Percentiles rank a stretch among this genome's conserved stretches.
These are phyloP conservation scores for Lithodes maja DNA, from an alignment of 2,888 invertebrate genomes.

Conservation along the genomic window DNA sequence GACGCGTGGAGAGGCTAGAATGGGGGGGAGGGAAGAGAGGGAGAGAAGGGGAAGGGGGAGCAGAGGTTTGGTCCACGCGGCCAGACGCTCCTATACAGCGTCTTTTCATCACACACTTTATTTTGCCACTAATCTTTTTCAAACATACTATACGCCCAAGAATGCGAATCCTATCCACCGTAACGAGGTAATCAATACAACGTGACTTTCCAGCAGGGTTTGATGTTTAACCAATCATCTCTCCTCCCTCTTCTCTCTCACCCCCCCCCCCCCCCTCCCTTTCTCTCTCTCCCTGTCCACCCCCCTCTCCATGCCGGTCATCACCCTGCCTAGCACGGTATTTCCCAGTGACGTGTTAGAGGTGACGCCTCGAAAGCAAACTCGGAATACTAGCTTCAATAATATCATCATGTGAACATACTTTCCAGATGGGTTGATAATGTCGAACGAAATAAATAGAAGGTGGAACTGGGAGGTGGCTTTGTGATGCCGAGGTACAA, in stretches of 20 bases:
- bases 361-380: conserved; percentile 7
- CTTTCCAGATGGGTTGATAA: background rate
- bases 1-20: conserved; percentile 61
- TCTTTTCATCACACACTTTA: conserved; percentile 22
- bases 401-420: background rate
- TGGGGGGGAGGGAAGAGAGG: conserved; percentile 19
- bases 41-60: conserved; percentile 18
- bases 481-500: background rate
- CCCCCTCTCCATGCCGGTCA: conserved; percentile 27
- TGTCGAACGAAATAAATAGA: background rate
- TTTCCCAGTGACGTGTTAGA: conserved; percentile 41
- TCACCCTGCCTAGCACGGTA: conserved; percentile 44
- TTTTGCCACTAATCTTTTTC: background rate
- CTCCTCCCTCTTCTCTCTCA: background rate
- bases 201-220: background rate
- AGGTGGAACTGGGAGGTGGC: background rate
- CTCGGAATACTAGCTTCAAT: background rate
- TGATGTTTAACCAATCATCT: background rate
- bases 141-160: background rate
- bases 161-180: background rate
- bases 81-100: conserved; percentile 38
- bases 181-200: background rate
- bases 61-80: conserved; percentile 47
- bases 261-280: background rate
- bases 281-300: conserved; percentile 6